Conservation (phyloP, 2,797 vertebrate genomes). For the Coccyzus lansbergi region DNA sequence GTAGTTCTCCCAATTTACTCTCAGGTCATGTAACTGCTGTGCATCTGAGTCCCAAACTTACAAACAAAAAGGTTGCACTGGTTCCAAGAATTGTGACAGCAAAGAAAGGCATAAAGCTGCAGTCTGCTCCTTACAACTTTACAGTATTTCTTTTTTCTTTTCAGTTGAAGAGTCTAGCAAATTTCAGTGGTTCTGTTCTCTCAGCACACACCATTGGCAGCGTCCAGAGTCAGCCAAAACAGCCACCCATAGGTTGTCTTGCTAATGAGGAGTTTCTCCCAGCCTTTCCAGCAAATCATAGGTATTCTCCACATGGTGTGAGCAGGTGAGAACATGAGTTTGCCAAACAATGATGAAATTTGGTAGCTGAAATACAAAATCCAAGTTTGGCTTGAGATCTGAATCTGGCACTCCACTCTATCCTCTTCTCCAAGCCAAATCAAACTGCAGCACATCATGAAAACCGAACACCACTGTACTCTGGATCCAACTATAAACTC, state of each 20-base stretch:
- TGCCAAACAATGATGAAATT: constrained; percentile 22
- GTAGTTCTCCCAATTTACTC: background rate
- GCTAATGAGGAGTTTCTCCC: background rate
- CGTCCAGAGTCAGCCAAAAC: background rate
- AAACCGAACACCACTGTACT: background rate
- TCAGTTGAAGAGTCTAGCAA: background rate
- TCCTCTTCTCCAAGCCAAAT: background rate
- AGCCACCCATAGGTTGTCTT: background rate
- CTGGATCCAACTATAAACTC: background rate
- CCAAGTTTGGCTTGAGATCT: constrained; percentile 33
- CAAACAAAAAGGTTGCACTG: background rate
- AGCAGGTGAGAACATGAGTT: constrained; percentile 29
- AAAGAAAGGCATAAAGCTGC: background rate
- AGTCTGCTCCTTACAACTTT: background rate
- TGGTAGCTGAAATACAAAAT: constrained; percentile 40
- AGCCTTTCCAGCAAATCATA: constrained; percentile 5
- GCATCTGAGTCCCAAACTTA: background rate
- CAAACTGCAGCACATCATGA: background rate
- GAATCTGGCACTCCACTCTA: background rate
- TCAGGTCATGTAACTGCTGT: background rate
- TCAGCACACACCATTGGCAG: background rate
- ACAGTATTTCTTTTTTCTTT: background rate
- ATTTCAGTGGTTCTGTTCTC: background rate
- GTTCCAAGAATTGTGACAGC: accelerated
- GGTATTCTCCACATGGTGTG: background rate